Conservation (phyloP, 2,113 vertebrate species). For the Alces alces region DNA sequence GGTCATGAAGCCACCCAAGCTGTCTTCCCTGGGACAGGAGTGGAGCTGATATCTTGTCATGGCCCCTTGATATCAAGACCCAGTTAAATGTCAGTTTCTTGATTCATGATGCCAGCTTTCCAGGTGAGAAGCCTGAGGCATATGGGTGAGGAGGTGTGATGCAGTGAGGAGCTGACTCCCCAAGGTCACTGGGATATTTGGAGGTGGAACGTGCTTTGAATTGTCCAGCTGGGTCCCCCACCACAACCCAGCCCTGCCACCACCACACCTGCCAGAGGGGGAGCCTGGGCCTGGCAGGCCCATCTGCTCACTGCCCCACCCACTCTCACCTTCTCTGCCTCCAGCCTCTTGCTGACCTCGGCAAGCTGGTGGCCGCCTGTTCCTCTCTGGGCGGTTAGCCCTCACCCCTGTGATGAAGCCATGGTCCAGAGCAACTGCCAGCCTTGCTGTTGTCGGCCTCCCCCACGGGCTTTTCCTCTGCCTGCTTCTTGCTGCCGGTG, state of each 20-base stretch:
- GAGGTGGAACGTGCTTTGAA: background rate
- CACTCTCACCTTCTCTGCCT: background rate
- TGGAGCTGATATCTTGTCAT: background rate
- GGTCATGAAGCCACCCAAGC: constrained; percentile 37
- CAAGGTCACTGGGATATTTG: constrained; percentile 60
- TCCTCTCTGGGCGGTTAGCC: background rate
- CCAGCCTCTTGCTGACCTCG: constrained; percentile 34
- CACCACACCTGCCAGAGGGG: background rate
- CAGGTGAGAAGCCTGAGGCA: constrained; percentile 36
- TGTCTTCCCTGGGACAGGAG: background rate
- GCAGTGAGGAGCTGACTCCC: background rate
- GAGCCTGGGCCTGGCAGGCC: background rate
- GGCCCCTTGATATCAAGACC: background rate
- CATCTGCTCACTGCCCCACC: background rate
- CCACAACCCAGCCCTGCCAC: no score
- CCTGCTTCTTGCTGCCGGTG: background rate
- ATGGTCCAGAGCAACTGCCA: background rate
- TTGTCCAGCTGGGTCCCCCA: background rate
- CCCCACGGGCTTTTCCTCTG: background rate
- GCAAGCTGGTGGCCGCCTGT: background rate
- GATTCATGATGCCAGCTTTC: background rate
- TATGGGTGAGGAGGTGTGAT: background rate
- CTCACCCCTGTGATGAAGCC: background rate
- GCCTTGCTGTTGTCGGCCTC: background rate
- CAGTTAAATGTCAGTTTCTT: background rate